These are phyloP conservation scores for Corella eumyota DNA, from an alignment of 23 tunicate genomes.

Conservation along the genomic window DNA sequence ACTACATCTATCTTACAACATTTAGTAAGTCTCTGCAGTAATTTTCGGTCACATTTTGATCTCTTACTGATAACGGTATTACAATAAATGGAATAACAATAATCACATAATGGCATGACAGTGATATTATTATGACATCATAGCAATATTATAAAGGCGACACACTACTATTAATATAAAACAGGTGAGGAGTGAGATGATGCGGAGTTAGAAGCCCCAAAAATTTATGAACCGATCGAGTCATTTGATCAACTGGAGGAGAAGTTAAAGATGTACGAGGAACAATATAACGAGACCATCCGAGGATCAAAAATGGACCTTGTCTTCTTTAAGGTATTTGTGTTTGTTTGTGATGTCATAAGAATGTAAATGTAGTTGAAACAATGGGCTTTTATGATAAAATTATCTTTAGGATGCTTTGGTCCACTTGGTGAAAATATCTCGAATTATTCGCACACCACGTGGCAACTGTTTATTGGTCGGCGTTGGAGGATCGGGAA, in stretches of 20 bases:
- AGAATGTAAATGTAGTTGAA: neutral
- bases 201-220: slow-evolving; percentile 96
- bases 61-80: too few species aligned
- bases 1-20: too few species aligned
- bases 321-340: slow-evolving; percentile 78
- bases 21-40: too few species aligned
- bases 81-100: too few species aligned
- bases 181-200: slow-evolving; percentile 88
- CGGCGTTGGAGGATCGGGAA: slow-evolving; percentile 99
- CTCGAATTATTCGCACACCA: slow-evolving; percentile 95
- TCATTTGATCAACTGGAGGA: slow-evolving; percentile 71
- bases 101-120: too few species aligned
- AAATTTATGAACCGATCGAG: slow-evolving; percentile 94
- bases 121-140: too few species aligned
- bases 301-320: slow-evolving; percentile 98
- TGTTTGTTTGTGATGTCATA: neutral
- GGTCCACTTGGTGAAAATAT: slow-evolving; percentile 93
- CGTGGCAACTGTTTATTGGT: slow-evolving; percentile 97
- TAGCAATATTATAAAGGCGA: too few species aligned
- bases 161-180: neutral
- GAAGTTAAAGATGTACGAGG: slow-evolving; percentile 65
- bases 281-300: slow-evolving; percentile 94
- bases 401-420: slow-evolving; percentile 73
- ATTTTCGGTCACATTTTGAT: too few species aligned
- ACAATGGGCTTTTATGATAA: neutral